Evolutionary conservation across 1,140 invertebrate species (phyloP), one percentile per base, ranked within the genome.

Genomic region (Drosophila subpulchrella): DNA sequence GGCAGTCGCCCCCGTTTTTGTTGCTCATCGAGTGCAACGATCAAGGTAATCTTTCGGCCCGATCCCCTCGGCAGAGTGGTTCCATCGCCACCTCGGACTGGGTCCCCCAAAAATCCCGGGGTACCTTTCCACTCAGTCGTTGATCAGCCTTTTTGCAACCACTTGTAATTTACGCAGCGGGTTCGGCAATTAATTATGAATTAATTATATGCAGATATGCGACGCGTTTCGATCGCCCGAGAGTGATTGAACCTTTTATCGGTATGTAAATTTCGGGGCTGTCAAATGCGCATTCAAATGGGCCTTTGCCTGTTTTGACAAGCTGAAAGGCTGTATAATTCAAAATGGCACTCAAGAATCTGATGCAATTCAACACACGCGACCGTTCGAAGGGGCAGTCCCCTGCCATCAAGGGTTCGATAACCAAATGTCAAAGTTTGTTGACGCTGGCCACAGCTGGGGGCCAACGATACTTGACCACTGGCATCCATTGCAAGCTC

Each of bases 11-110:
- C 24, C 12, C 7, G 27, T 47, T 47, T 11, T 27, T 24, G 12
- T 11, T 10, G 12, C 38, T 59, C 57, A 17, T 39, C 41, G 6
- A 57, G 57, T 41, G 46, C 50, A 20, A 12, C 47, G 17, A 47
- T 51, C 46, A 60, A 79, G 81, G 81, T 84, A 83, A 83, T 71
- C 55, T 56, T 42, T 61, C 32, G 65, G 11, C 44, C 41, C 50
- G 34, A 11, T 38, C 42, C n/a, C 12, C 4, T 17, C 27, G 27
- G 27, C 27, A 32, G 2, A 27, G 20, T 15, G 34, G n/a, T 32
- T 11, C 30, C 36, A 38, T 8, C 27, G 8, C 34, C 20, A n/a
- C 1, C 3, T 36, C 5, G 7, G 6, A 58, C 3, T 27, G 27
- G 5, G 27, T 27, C 5, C 27, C 5, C 27, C 27, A 5, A 27